These are phyloP conservation scores for Diachrysia chrysitis DNA, from an alignment of 2,888 invertebrate genomes.

Conservation along the genomic window DNA sequence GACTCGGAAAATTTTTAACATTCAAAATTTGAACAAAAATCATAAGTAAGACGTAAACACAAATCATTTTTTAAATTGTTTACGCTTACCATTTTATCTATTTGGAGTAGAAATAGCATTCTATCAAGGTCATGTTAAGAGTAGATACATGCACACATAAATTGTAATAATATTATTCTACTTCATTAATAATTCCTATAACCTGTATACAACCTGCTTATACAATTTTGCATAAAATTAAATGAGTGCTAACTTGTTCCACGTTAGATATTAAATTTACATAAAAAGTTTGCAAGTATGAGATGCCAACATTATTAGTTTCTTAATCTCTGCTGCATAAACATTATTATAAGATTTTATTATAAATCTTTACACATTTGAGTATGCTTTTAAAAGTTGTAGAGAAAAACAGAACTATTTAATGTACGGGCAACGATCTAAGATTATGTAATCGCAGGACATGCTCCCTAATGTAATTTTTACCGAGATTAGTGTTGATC, in stretches of 20 bases:
- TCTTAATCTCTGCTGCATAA: slow-evolving; percentile 14
- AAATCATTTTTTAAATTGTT: no score
- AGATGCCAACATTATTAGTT: slow-evolving; percentile 6
- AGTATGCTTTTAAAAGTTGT: slow-evolving; percentile 19
- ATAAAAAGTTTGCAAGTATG: not conserved
- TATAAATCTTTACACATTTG: slow-evolving; percentile 20
- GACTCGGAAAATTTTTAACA: no score
- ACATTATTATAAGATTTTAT: slow-evolving; percentile 25
- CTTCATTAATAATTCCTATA: slow-evolving; percentile 2
- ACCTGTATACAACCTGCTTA: slow-evolving; percentile 1
- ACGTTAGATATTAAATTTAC: not conserved
- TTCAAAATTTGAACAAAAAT: no score
- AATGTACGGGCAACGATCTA: slow-evolving; percentile 54
- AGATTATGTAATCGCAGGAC: slow-evolving; percentile 51
- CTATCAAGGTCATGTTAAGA: not conserved
- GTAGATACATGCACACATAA: not conserved
- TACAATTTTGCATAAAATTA: slow-evolving; percentile 5
- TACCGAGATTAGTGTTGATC: slow-evolving; percentile 42
- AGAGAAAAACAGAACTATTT: slow-evolving; percentile 23
- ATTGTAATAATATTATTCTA: not conserved
- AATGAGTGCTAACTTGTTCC: not conserved
- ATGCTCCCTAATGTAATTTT: slow-evolving; percentile 50
- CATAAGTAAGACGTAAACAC: no score
- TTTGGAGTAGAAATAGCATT: not conserved
- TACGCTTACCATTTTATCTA: not conserved